Evolutionary conservation across 2,888 invertebrate genomes (phyloP).

Genomic region (Pheosia gnoma): DNA sequence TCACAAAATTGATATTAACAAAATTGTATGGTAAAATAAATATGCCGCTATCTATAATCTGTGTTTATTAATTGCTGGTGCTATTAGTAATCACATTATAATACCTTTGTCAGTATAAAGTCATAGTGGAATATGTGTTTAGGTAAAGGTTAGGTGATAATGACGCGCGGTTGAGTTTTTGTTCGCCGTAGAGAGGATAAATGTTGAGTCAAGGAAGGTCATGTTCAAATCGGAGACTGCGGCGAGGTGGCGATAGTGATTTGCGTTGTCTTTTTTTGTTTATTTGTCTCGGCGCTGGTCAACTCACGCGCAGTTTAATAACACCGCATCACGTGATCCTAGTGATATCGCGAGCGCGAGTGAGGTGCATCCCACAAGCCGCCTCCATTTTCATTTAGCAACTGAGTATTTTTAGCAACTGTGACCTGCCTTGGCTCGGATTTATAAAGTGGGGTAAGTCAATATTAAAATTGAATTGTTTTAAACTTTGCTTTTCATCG

Average conservation of each 20-base stretch:
- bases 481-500: no score
- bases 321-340: conserved; percentile 41
- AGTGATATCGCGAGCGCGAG: conserved; percentile 10
- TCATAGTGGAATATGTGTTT: not conserved
- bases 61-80: no score
- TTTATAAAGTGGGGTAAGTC: no score
- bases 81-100: no score
- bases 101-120: not conserved
- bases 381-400: not conserved
- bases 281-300: conserved; percentile 28
- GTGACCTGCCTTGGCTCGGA: not conserved
- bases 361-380: conserved; percentile 5
- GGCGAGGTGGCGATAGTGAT: conserved; percentile 34
- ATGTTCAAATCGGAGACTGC: conserved; percentile 57
- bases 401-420: not conserved
- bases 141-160: conserved; percentile 32
- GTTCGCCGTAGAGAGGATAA: conserved; percentile 48
- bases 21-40: no score
- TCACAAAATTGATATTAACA: no score
- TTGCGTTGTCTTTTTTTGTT: conserved; percentile 46
- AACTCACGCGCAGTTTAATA: conserved; percentile 46
- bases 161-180: conserved; percentile 42
- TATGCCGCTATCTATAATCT: no score
- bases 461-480: no score
- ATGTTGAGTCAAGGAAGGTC: conserved; percentile 70